phyloP scores from a whole-genome alignment of 2,888 invertebrate species.

The Antheraea yamamai region DNA sequence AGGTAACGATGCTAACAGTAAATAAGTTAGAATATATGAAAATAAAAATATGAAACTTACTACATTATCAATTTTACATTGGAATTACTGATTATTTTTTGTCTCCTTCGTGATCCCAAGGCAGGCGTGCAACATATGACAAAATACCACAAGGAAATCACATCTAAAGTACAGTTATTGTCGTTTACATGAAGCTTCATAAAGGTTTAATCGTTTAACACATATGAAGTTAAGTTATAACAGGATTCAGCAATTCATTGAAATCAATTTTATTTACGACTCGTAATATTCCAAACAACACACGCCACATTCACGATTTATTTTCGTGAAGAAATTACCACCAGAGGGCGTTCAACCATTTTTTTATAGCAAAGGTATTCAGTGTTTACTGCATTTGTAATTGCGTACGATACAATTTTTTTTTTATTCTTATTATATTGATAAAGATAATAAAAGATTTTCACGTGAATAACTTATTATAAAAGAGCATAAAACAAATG shows the following conservation, averaged over 20 bases:
- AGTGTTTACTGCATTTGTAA: not conserved
- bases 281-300: conserved; percentile 79
- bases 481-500: too few relatives aligned
- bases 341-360: conserved; percentile 58
- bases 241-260: conserved; percentile 56
- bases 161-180: conserved; percentile 47
- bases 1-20: conserved; percentile 27
- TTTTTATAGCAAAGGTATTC: conserved; percentile 13
- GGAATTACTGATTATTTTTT: conserved; percentile 77
- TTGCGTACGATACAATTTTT: not conserved
- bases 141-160: conserved; percentile 69
- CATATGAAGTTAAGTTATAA: conserved; percentile 56
- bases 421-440: not conserved
- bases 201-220: conserved; percentile 51
- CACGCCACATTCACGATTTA: conserved; percentile 82
- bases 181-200: conserved; percentile 45
- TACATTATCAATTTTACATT: conserved; percentile 78
- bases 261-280: conserved; percentile 80
- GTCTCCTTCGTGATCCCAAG: conserved; percentile 76
- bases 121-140: conserved; percentile 80
- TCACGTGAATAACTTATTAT: too few relatives aligned
- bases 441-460: too few relatives aligned
- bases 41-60: conserved; percentile 64
- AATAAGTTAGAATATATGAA: conserved; percentile 30
- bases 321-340: conserved; percentile 64